These are phyloP conservation scores for Pampusana beccarii DNA, from an alignment of 2,113 vertebrate genomes.

Conservation along the genomic window DNA sequence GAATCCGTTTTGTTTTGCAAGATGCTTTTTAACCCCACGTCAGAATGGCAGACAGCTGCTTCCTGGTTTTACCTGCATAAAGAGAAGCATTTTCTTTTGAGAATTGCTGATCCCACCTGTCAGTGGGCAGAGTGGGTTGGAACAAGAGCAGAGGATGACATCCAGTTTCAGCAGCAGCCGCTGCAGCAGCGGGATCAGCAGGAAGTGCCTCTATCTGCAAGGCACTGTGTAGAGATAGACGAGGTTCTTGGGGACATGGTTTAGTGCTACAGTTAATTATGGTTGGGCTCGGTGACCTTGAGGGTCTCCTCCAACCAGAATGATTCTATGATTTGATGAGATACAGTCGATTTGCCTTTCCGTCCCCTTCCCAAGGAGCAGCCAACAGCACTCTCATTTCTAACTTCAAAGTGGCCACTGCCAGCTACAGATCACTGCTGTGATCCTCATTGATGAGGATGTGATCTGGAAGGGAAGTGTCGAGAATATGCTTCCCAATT, in stretches of 20 bases:
- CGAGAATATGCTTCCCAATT: background rate
- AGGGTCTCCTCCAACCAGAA: no score
- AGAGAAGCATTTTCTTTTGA: background rate
- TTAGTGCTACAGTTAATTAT: no score
- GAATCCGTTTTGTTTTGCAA: background rate
- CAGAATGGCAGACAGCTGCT: background rate
- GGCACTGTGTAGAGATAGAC: background rate
- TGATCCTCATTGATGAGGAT: background rate
- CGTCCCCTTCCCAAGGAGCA: background rate
- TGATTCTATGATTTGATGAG: no score
- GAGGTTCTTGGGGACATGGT: no score
- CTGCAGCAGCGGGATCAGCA: background rate
- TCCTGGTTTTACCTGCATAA: background rate
- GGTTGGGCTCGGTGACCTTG: no score
- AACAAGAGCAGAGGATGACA: background rate
- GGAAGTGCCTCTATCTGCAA: background rate
- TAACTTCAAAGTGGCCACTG: background rate
- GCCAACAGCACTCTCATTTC: background rate
- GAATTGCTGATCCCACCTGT: background rate
- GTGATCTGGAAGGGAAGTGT: background rate
- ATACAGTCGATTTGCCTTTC: background rate
- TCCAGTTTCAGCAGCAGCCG: background rate
- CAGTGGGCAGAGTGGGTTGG: background rate
- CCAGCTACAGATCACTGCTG: background rate
- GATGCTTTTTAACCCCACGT: rapidly evolving